Base-by-base conservation (phyloP, 2,888 invertebrate species). In the Pristionchus arcanus region DNA sequence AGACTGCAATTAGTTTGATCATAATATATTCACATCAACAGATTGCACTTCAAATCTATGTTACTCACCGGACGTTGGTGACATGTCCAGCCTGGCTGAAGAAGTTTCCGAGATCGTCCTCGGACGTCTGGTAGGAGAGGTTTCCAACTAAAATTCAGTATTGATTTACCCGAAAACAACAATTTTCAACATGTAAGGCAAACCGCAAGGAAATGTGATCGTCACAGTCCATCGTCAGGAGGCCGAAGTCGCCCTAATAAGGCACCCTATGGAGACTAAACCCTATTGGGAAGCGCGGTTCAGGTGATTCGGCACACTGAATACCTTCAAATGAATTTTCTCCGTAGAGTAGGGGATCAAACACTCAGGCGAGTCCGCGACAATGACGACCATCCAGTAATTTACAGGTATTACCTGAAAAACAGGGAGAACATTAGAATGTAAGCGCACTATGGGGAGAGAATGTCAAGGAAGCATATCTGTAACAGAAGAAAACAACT, bases 131-230 rank as follows among this genome's bases (percentile, higher is more conserved):
- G 92, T 94, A 94, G 90, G 94, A 94, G 87, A 95, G 91, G 92
- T 94, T 94, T 91, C 94, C 94, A 89, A 94, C 94, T 94, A 85
- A 92, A 94, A 98, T 98, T 96, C 98, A 90, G 98, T 98, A 31
- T 34, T 63, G n/a, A 63, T 3, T 63, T n/a, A 3, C 25, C 15
- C 31, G 59, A 66, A 86, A 28, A 19, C 0, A 37, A 77, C 7
- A 11, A 34, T 53, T 34, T 63, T n/a, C 15, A 34, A 86, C 5
- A 4, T 9, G 9, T n/a, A 71, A 87, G 15, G n/a, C 87, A 87
- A 87, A 87, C 87, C 87, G 19, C 16, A 16, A 53, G 37, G 42
- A 77, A 77, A 49, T 37, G 87, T 87, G 21, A 85, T 42, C 87
- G 53, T 49, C 34, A 63, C 63, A 86, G 63, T 42, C 49, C 59